phyloP scores from a whole-genome alignment of 30 jellyfish, hydroid and myxozoan species.

The Sanderia malayensis region DNA sequence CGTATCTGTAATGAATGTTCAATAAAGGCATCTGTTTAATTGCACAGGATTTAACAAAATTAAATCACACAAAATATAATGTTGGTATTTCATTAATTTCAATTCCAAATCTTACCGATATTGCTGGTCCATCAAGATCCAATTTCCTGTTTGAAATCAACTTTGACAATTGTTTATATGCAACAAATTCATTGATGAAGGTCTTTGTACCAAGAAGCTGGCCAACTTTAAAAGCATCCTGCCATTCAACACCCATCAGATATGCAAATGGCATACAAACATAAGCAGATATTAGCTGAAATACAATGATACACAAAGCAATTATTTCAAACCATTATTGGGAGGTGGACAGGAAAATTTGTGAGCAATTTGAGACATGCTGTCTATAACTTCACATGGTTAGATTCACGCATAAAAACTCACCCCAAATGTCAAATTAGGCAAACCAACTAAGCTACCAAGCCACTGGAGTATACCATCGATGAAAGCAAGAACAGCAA shows the following conservation, averaged over 20 bases:
- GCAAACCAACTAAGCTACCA: constrained; percentile 58
- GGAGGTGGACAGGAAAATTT: no score
- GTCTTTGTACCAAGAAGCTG: constrained; percentile 69
- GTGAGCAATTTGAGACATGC: no score
- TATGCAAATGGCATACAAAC: constrained; percentile 77
- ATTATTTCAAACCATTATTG: no score
- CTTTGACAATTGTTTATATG: constrained; percentile 49
- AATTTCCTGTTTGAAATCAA: constrained; percentile 35
- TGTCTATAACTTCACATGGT: no score
- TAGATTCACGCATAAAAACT: no score
- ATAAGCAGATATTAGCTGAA: constrained; percentile 55
- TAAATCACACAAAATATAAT: no score
- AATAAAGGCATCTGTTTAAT: no score
- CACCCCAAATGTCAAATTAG: constrained; percentile 51
- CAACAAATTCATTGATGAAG: constrained; percentile 71
- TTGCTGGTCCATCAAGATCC: constrained; percentile 28
- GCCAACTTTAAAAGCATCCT: constrained; percentile 75
- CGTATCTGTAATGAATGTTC: constrained; percentile 63
- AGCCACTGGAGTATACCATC: constrained; percentile 62
- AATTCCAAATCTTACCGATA: constrained; percentile 36
- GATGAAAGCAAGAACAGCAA: constrained; percentile 54
- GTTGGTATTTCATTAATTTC: no score
- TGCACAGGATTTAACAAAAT: no score
- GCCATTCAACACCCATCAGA: constrained; percentile 82
- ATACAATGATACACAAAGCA: no score